A percentile compares a stretch with the other conserved stretches of the same genome.
These are phyloP conservation scores for Tillus elongatus DNA, from an alignment of 2,888 invertebrate species.

Conservation along the genomic window DNA sequence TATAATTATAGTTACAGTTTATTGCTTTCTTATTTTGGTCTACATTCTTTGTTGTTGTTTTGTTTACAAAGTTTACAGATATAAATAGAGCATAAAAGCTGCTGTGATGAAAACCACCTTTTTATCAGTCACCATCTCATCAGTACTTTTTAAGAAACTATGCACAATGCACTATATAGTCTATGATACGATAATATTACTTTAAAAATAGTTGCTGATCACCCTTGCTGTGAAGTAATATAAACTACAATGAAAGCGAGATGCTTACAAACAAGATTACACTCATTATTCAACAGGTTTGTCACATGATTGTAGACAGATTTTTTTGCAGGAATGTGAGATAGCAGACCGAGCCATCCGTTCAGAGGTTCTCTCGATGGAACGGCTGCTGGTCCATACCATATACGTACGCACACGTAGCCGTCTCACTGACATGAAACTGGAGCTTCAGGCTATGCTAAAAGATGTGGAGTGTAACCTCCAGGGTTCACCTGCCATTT, in stretches of 20 bases:
- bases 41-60: no score
- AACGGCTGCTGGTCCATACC: slow-evolving; percentile 86
- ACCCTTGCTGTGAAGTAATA: slow-evolving; percentile 4
- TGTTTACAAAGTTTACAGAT: no score
- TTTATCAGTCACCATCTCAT: no score
- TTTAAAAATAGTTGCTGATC: no score
- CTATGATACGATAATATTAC: no score
- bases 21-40: no score
- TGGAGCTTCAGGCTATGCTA: slow-evolving; percentile 61
- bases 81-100: no score
- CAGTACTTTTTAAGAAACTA: no score
- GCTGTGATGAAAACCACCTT: no score
- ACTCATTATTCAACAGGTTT: not conserved
- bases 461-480: slow-evolving; percentile 67
- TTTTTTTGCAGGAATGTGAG: slow-evolving; percentile 47
- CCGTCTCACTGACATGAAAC: slow-evolving; percentile 71
- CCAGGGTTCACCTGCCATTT: slow-evolving; percentile 85
- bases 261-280: not conserved
- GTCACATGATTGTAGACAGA: not conserved
- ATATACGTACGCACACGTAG: slow-evolving; percentile 87
- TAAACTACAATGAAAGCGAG: not conserved
- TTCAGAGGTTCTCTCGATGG: slow-evolving; percentile 90
- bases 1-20: no score
- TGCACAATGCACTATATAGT: no score
- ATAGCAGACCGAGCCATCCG: slow-evolving; percentile 70